Evolutionary conservation across 2,113 vertebrate species (phyloP), one percentile per base, ranked within the genome.

Genomic region (Engystomops pustulosus): DNA sequence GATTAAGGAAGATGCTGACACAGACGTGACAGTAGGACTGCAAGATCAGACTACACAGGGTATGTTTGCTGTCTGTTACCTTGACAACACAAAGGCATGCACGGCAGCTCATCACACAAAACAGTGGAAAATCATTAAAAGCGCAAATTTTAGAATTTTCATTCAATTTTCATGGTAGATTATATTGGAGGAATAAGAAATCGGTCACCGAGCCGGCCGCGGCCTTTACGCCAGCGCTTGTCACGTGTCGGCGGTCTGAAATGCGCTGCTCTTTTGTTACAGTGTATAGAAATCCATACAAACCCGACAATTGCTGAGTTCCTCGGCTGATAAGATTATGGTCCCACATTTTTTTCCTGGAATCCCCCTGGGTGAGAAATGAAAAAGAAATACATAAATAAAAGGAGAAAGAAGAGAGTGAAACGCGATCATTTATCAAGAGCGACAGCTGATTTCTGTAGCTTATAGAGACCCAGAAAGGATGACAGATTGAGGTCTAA

Each of bases 271-370:
- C 36, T 41, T 44, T 44, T 45, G 69, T 72, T 15, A 17, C 38
- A 34, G 27, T 55, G 49, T 77, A 17, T 23, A 77, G 32, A 58
- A 58, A 34, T 23, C 45, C 62, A 49, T 74, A 88, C 95, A 94
- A 76, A 96, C 95, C 90, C 95, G 91, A 80, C 95, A 96, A 85
- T 95, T 95, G 90, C 95, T 95, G 80, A 96, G 92, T 72, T 96
- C 95, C 87, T 96, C 95, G 0, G 94, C 95, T 27, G 93, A 91
- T 85, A 96, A 89, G 87, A 95, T 60, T 60, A 96, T 93, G 86
- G 89, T 92, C 81, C 95, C 95, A 70, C 95, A 95, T 45, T 93
- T 94, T 90, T 96, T 96, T 51, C 95, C 95, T 2, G 94, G 94
- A 51, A 96, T 87, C 11, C 95, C 95, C 85, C 95, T 96, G 85